A percentile compares a stretch with the other conserved stretches of the same genome.
These are phyloP conservation scores for Cynodonichthys magdalenae DNA, from an alignment of 2,797 vertebrate species.

Conservation along the genomic window DNA sequence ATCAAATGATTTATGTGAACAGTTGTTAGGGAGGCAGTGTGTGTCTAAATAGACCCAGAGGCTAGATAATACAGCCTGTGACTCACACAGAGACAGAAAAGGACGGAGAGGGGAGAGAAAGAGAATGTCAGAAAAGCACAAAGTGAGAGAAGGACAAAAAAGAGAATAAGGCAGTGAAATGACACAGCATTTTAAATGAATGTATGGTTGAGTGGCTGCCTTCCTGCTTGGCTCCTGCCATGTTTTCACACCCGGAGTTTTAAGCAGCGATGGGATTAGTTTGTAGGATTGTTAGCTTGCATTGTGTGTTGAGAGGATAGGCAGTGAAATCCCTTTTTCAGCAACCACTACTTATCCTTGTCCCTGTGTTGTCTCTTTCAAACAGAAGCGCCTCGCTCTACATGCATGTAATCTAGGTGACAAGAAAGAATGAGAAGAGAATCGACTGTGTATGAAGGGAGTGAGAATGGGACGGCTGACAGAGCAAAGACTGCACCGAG, in stretches of 20 bases:
- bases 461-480: slow-evolving; percentile 62
- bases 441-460: slow-evolving; percentile 68
- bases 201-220: slow-evolving; percentile 36
- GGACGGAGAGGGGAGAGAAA: slow-evolving; percentile 20
- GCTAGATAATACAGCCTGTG: slow-evolving; percentile 76
- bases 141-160: slow-evolving; percentile 24
- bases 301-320: slow-evolving; percentile 81
- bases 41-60: slow-evolving; percentile 77
- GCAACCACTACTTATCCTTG: slow-evolving; percentile 78
- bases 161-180: slow-evolving; percentile 30
- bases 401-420: slow-evolving; percentile 82
- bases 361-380: slow-evolving; percentile 80
- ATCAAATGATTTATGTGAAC: slow-evolving; percentile 78
- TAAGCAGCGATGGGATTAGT: slow-evolving; percentile 81
- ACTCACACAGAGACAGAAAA: slow-evolving; percentile 67
- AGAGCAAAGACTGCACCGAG: slow-evolving; percentile 37
- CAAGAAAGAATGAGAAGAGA: slow-evolving; percentile 75
- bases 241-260: slow-evolving; percentile 73
- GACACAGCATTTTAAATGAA: slow-evolving; percentile 37
- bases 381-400: slow-evolving; percentile 74
- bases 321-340: slow-evolving; percentile 83
- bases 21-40: slow-evolving; percentile 75
- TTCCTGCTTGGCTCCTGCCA: slow-evolving; percentile 51
- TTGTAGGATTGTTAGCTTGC: slow-evolving; percentile 79
- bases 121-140: slow-evolving; percentile 28